Percentiles rank a stretch among this genome's conserved stretches.
Conservation (phyloP, 30 jellyfish, hydroid and myxozoan species). For the Calvadosia cruxmelitensis region DNA sequence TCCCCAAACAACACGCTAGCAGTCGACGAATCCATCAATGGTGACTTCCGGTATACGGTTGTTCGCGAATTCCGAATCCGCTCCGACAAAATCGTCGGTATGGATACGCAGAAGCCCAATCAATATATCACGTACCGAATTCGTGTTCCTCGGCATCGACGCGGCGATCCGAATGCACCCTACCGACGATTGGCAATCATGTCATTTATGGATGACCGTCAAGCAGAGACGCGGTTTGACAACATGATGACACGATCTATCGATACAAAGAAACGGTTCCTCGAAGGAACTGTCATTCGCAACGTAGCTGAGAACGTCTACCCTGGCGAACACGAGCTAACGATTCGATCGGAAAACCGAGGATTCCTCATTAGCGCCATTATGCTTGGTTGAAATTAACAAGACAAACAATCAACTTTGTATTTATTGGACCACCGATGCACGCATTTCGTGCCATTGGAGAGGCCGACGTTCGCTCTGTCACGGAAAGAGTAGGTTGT, state of each 20-base stretch:
- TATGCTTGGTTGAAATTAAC: conserved; percentile 53
- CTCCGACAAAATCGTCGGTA: conserved; percentile 90
- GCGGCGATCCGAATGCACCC: conserved; percentile 51
- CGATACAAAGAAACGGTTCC: conserved; percentile 73
- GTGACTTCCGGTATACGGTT: conserved; percentile 76
- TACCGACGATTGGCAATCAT: conserved; percentile 76
- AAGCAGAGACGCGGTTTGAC: conserved; percentile 71
- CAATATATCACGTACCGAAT: conserved; percentile 63
- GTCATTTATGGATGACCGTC: conserved; percentile 96
- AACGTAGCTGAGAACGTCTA: conserved; percentile 69
- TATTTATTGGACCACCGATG: too few species aligned
- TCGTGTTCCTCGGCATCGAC: conserved; percentile 68
- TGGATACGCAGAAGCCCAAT: conserved; percentile 75
- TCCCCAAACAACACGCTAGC: conserved; percentile 78
- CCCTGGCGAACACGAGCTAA: conserved; percentile 87
- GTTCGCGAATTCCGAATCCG: conserved; percentile 89
- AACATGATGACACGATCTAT: conserved; percentile 26
- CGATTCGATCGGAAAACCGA: conserved; percentile 58
- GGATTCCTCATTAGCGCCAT: conserved; percentile 88
- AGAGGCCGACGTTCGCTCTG: too few species aligned
- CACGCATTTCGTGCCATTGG: too few species aligned
- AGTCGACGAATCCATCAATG: conserved; percentile 47
- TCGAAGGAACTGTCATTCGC: conserved; percentile 90
- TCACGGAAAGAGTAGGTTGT: too few species aligned
- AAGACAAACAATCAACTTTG: too few species aligned